A percentile compares a stretch with the other conserved stretches of the same genome.
phyloP scores from a whole-genome alignment of 2,113 vertebrate genomes.

The Puffinus mauretanicus region DNA sequence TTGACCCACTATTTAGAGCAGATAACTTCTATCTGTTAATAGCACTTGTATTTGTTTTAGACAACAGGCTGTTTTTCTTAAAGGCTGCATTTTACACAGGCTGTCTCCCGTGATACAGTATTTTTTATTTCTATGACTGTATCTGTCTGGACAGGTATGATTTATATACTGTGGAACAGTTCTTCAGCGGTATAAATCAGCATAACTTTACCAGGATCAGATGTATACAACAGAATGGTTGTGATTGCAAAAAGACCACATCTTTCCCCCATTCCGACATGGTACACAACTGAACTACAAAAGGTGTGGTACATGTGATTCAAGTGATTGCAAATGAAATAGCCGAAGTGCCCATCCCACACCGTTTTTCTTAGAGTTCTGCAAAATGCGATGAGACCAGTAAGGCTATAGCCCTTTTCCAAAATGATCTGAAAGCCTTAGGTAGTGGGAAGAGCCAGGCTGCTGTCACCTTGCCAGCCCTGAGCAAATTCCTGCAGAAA shows the following conservation, averaged over 20 bases:
- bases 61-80: background rate
- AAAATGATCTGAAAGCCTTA: background rate
- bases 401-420: background rate
- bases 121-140: background rate
- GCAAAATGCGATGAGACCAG: rapidly evolving
- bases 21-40: background rate
- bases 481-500: background rate
- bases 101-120: background rate
- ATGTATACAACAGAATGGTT: background rate
- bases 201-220: background rate
- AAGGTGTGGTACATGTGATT: background rate
- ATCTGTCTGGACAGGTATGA: background rate
- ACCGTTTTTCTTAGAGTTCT: background rate
- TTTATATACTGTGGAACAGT: background rate
- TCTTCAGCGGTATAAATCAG: background rate
- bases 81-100: background rate
- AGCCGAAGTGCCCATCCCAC: background rate
- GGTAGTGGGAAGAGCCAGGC: background rate
- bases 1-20: conserved; percentile 48
- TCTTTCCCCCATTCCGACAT: rapidly evolving
- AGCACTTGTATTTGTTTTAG: background rate
- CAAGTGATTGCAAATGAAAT: background rate
- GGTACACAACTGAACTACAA: background rate
- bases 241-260: background rate
- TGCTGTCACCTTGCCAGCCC: background rate